phyloP scores from a whole-genome alignment of 2,888 invertebrate genomes.

The Limnephilus rhombicus region DNA sequence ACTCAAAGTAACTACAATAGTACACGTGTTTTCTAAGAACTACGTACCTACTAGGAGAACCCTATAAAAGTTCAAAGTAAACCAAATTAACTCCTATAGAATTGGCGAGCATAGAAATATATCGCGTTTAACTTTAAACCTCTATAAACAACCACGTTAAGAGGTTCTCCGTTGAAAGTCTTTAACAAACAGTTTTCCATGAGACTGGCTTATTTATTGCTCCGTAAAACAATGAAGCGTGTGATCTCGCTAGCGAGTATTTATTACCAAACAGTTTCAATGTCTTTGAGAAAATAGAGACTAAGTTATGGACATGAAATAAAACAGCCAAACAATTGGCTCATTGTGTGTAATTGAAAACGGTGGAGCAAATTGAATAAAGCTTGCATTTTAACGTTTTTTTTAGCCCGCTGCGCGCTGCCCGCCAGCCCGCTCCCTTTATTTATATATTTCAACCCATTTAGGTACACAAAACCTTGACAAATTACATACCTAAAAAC shows the following conservation, averaged over 20 bases:
- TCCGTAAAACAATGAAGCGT: conserved; percentile 42
- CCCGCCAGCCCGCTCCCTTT: too few species aligned
- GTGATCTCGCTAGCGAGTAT: not conserved
- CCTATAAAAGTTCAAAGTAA: conserved; percentile 5
- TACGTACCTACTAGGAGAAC: not conserved
- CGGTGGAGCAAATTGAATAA: not conserved
- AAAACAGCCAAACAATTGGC: not conserved
- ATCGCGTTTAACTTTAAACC: not conserved
- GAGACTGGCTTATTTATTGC: conserved; percentile 40
- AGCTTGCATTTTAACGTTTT: not conserved
- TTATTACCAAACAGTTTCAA: conserved; percentile 44
- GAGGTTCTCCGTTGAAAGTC: conserved; percentile 25
- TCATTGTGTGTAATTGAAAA: not conserved
- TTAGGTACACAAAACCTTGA: too few species aligned
- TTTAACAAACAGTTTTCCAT: conserved; percentile 48
- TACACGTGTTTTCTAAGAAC: not conserved
- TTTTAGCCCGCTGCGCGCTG: too few species aligned
- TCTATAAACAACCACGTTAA: conserved; percentile 17
- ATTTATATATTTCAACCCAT: too few species aligned
- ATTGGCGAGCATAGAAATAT: not conserved
- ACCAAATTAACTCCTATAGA: not conserved
- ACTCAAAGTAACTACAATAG: not conserved
- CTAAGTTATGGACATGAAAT: conserved; percentile 17
- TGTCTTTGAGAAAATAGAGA: conserved; percentile 30
- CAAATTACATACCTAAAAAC: too few species aligned